phyloP scores from a whole-genome alignment of 2,113 vertebrate genomes.

The Galemys pyrenaicus region DNA sequence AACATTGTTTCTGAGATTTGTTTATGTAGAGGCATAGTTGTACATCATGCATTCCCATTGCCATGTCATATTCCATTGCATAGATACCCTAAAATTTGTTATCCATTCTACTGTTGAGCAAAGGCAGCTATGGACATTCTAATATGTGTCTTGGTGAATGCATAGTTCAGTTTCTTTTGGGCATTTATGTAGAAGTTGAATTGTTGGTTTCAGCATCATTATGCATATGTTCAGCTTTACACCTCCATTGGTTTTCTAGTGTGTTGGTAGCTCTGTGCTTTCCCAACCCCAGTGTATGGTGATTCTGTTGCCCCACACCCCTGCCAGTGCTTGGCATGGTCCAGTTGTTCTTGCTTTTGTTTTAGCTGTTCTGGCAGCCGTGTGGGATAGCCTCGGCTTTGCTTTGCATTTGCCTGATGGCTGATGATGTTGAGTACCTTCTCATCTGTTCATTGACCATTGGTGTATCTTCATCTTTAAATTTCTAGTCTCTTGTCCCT shows the following conservation, averaged over 20 bases:
- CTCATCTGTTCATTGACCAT: background rate
- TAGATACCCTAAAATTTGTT: background rate
- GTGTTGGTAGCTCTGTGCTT: background rate
- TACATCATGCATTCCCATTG: background rate
- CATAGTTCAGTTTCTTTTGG: background rate
- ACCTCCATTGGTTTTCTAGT: background rate
- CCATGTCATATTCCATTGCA: rapidly evolving
- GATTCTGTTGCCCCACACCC: background rate
- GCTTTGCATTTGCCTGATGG: background rate
- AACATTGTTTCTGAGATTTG: background rate
- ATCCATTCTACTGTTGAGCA: background rate
- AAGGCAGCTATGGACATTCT: background rate
- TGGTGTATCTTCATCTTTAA: background rate
- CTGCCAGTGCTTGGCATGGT: background rate
- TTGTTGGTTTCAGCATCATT: background rate
- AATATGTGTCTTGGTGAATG: background rate
- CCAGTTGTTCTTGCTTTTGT: background rate
- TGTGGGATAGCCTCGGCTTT: background rate
- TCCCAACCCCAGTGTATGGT: background rate
- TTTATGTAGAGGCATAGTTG: background rate
- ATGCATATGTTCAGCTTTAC: background rate
- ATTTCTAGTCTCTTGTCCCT: background rate
- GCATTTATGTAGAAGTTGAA: background rate
- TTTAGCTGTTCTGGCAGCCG: background rate
- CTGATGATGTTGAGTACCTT: background rate